Base-by-base conservation (phyloP, 2,113 vertebrate genomes). In the Scomber scombrus region DNA sequence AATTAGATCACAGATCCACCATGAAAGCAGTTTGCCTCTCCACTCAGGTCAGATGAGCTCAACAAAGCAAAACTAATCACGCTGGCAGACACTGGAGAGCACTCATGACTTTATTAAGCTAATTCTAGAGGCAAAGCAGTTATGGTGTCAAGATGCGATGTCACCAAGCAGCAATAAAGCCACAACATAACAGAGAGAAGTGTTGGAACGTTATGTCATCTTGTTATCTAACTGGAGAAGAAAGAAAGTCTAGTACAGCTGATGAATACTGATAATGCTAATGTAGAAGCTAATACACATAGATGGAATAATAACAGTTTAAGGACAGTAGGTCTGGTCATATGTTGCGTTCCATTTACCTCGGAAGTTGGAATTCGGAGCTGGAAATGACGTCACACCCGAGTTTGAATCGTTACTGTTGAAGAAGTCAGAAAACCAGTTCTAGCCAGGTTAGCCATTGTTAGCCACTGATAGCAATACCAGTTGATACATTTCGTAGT, bases 11-110 rank as follows among this genome's bases (percentile, higher is more conserved):
- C 13, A 60, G 15, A 50, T 52, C 80, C 13, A 6, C 45, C 51
- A 31, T 71, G 18, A 75, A 71, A 70, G 66, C 61, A 52, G 68
- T 40, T 67, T 47, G 18, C 15, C 65, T 74, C n/a, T 68, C n/a
- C 54, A 50, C 10, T 61, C 62, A 63, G 68, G 61, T 75, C 29
- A 49, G 61, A 8, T 56, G 60, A 66, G 52, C 21, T 69, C 52
- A 52, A 77, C 6, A 62, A 67, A 64, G 51, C 16, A 21, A 29
- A 45, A 26, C 29, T 40, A 47, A 66, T 83, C 40, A 40, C 43
- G 3, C 61, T 58, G 60, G 19, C 45, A 45, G 70, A 15, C 1
- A 18, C 18, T 73, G 23, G 26, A 51, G 23, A 19, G 40, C 40
- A 12, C 23, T 65, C 8, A 0, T 29, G 16, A 54, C 54, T 67